Conservation (phyloP, 2,113 vertebrate genomes). For the Pao palembangensis region DNA sequence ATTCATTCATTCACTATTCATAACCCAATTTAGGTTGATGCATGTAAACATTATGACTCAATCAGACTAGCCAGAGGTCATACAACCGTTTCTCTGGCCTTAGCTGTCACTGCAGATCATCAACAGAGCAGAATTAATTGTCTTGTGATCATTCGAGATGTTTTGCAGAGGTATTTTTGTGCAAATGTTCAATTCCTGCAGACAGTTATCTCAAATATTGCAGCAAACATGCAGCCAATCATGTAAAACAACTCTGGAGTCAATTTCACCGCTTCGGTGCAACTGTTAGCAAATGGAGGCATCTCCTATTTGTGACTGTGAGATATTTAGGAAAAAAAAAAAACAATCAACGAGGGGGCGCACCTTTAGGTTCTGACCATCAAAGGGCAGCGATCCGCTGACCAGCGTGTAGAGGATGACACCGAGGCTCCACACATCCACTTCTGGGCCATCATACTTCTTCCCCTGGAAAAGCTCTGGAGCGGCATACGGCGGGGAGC, state of each 20-base stretch:
- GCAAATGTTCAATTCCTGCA: too few species aligned
- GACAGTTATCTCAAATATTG: too few species aligned
- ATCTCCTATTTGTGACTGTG: neutral
- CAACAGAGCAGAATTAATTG: neutral
- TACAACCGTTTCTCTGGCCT: too few species aligned
- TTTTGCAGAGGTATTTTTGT: too few species aligned
- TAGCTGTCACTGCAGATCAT: too few species aligned
- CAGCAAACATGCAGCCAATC: too few species aligned
- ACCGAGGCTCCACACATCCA: conserved; percentile 96
- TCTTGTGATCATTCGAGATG: too few species aligned
- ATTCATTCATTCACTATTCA: conserved; percentile 25
- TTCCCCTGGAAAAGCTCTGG: conserved; percentile 97
- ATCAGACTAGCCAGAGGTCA: conserved; percentile 4
- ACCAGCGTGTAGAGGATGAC: conserved; percentile 96
- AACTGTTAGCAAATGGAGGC: too few species aligned
- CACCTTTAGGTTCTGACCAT: conserved; percentile 97
- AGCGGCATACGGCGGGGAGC: conserved; percentile 92
- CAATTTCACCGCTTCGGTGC: too few species aligned
- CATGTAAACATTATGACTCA: conserved; percentile 16
- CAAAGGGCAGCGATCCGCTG: conserved; percentile 93
- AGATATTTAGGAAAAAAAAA: neutral
- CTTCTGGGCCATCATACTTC: conserved; percentile 94
- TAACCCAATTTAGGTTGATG: conserved; percentile 10
- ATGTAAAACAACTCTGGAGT: too few species aligned
- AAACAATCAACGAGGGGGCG: neutral